phyloP scores from a whole-genome alignment of 2,797 vertebrate species.

The Enteromius treurensis region DNA sequence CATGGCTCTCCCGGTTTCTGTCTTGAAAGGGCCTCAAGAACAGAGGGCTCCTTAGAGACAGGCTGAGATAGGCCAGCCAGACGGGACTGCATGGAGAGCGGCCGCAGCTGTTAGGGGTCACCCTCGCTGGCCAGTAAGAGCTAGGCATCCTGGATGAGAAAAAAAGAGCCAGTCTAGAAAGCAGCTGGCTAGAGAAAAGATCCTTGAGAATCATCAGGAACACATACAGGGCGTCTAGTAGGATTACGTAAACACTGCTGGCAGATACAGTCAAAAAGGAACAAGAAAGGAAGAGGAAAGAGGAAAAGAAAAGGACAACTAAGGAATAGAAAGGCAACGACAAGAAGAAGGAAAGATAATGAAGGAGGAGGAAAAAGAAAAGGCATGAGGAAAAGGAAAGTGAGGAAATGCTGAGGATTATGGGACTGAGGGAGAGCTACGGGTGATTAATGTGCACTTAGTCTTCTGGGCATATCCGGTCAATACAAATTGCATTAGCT shows the following conservation, averaged over 20 bases:
- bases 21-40: conserved; percentile 29
- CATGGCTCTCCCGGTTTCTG: conserved; percentile 7
- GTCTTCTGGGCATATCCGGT: conserved; percentile 41
- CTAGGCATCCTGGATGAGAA: conserved; percentile 61
- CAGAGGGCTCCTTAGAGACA: conserved; percentile 18
- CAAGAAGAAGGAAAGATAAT: neutral
- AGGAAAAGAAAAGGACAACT: neutral
- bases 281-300: neutral
- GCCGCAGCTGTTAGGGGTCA: conserved; percentile 71
- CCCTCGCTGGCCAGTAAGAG: conserved; percentile 61
- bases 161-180: conserved; percentile 62
- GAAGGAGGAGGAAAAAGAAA: neutral
- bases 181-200: conserved; percentile 69
- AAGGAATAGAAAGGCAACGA: neutral
- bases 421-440: conserved; percentile 52
- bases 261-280: conserved; percentile 40
- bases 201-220: conserved; percentile 54
- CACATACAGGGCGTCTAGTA: conserved; percentile 56
- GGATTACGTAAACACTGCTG: conserved; percentile 66
- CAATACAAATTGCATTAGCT: conserved; percentile 50
- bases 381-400: neutral
- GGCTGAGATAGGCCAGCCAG: conserved; percentile 19
- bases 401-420: conserved; percentile 44
- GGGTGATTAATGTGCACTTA: conserved; percentile 54
- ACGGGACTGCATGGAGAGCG: conserved; percentile 39